These are phyloP conservation scores for Lutraria rhynchaena DNA, from an alignment of 1,140 invertebrate genomes.

Conservation along the genomic window DNA sequence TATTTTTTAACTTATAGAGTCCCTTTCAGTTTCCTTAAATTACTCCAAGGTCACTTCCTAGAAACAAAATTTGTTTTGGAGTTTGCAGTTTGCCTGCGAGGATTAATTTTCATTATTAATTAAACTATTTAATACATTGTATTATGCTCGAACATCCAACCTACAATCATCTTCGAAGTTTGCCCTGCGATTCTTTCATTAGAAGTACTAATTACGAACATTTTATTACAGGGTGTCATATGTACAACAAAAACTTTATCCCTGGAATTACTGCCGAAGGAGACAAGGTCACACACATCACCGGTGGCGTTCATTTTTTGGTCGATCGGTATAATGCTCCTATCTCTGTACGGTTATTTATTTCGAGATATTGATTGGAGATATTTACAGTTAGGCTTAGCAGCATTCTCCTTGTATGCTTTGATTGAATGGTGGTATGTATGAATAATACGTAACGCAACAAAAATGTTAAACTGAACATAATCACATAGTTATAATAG, in stretches of 20 bases:
- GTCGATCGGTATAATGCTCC: slow-evolving; percentile 58
- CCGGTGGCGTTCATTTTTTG: slow-evolving; percentile 51
- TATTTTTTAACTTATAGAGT: no score
- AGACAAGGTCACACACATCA: slow-evolving; percentile 58
- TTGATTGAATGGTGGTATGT: slow-evolving; percentile 60
- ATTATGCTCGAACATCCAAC: no score
- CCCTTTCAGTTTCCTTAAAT: no score
- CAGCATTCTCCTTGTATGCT: slow-evolving; percentile 54
- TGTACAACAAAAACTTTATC: slow-evolving; percentile 60
- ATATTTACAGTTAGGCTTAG: slow-evolving; percentile 62
- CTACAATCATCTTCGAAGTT: no score
- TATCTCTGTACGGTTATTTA: slow-evolving; percentile 62
- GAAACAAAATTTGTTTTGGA: no score
- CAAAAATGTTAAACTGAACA: not conserved
- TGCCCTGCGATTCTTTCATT: no score
- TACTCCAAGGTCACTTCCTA: no score
- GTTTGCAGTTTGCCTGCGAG: no score
- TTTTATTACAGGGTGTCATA: slow-evolving; percentile 63
- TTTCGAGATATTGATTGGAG: slow-evolving; percentile 63
- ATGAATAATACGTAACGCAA: no score
- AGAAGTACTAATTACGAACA: no score
- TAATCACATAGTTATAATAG: not conserved
- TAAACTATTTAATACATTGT: no score
- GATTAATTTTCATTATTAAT: no score
- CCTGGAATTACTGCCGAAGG: slow-evolving; percentile 59